These are phyloP conservation scores for Liasis olivaceus DNA, from an alignment of 2,797 vertebrate genomes.

Conservation along the genomic window DNA sequence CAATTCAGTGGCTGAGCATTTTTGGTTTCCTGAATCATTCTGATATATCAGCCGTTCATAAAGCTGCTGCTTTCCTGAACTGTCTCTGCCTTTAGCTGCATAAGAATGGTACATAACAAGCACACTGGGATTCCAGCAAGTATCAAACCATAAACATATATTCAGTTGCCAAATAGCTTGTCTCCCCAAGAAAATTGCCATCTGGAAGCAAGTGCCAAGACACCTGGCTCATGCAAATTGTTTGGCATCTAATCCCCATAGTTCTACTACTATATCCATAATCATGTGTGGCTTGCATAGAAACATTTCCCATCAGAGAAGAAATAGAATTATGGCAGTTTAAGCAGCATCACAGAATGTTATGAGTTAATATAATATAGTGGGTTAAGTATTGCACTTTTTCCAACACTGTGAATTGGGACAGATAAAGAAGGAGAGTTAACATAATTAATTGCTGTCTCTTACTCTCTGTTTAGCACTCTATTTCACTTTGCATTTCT, in stretches of 20 bases:
- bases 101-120: neutral
- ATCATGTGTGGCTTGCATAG: neutral
- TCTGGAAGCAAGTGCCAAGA: neutral
- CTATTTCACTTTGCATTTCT: slow-evolving; percentile 45
- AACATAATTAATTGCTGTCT: slow-evolving; percentile 35
- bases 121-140: slow-evolving; percentile 6
- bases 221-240: neutral
- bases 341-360: slow-evolving; percentile 7
- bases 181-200: slow-evolving; percentile 24
- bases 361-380: slow-evolving; percentile 44
- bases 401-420: slow-evolving; percentile 34
- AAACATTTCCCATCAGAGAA: slow-evolving; percentile 2
- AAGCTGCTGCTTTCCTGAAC: neutral
- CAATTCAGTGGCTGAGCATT: neutral
- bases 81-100: neutral
- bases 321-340: neutral
- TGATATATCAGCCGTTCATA: neutral
- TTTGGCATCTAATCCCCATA: neutral
- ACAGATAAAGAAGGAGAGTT: slow-evolving; percentile 34
- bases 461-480: slow-evolving; percentile 41
- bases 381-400: slow-evolving; percentile 38
- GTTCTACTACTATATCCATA: slow-evolving; percentile 3
- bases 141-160: slow-evolving; percentile 20
- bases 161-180: slow-evolving; percentile 1
- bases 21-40: neutral